Base-by-base conservation (phyloP, 2,797 vertebrate genomes). In the Hipposideros larvatus region DNA sequence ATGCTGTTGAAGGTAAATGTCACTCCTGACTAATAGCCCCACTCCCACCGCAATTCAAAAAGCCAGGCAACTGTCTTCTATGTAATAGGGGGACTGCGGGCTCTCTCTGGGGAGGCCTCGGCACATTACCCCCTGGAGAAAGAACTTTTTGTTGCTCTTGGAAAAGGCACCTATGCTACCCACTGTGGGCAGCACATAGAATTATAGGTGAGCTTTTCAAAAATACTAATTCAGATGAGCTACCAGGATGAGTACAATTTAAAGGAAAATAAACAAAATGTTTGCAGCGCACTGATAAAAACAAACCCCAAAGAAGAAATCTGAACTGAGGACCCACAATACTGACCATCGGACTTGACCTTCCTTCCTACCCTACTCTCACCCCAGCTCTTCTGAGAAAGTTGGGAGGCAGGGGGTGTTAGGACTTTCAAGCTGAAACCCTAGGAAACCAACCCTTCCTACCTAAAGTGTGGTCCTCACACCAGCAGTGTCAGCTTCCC, bases 1-100 rank as follows among this genome's bases (percentile, higher is more conserved):
- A 53, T 74, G 5, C 11, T 68, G 18, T 92, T 96, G 79, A 80
- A 93, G 18, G 13, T 85, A 41, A 80, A 63, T 78, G 51, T 91
- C 43, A 85, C 16, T 55, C 46, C 43, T 21, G 57, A 94, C 31
- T 53, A 48, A 37, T n/a, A 68, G 24, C 11, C n/a, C 68, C 26
- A 80, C 18, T 10, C 24, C 22, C n/a, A 63, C 18, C 9, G 55
- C 43, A 79, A 3, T 24, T 28, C 48, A 41, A 71, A 95, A 80
- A 70, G 41, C 87, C 43, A 66, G 43, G 11, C 31, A n/a, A 34
- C 22, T 43, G 15, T 66, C 5, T 75, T 66, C 85, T 55, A 73
- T 24, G 14, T 61, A 46, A 75, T 7, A 61, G 11, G 21, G n/a
- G 22, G 79, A 48, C 24, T 5, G 11, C 37, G 74, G 48, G 83